Evolutionary conservation across 2,797 vertebrate species (phyloP).

Genomic region (Hephaestus fuliginosus): DNA sequence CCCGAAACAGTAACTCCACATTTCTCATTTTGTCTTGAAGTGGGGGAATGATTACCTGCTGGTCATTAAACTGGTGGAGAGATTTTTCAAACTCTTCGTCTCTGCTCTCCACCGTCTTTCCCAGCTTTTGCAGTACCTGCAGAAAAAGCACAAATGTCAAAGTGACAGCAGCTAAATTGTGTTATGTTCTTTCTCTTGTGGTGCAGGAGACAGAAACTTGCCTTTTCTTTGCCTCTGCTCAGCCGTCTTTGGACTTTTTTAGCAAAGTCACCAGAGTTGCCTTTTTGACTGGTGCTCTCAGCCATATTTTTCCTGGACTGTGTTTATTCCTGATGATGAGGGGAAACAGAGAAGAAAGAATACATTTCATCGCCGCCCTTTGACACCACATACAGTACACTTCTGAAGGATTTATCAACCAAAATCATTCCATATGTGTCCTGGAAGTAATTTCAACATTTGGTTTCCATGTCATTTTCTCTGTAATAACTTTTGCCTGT

Average conservation of each 20-base stretch:
- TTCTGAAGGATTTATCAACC: background rate
- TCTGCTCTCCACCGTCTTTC: slow-evolving; percentile 92
- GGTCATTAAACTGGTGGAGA: slow-evolving; percentile 87
- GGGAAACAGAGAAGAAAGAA: slow-evolving; percentile 8
- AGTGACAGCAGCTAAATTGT: background rate
- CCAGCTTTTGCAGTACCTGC: slow-evolving; percentile 94
- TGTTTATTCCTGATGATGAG: slow-evolving; percentile 46
- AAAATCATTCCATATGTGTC: background rate
- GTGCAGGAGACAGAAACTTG: slow-evolving; percentile 62
- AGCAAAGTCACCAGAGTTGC: slow-evolving; percentile 89
- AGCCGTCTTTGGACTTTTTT: slow-evolving; percentile 93
- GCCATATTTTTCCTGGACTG: slow-evolving; percentile 58
- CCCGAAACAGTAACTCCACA: background rate
- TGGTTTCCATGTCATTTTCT: background rate
- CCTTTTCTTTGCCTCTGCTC: slow-evolving; percentile 96
- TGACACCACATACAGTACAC: background rate
- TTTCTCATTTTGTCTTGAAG: background rate
- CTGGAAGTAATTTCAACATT: background rate
- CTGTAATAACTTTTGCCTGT: background rate
- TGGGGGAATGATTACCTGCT: slow-evolving; percentile 87
- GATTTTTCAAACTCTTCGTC: slow-evolving; percentile 91
- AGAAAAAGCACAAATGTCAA: slow-evolving; percentile 21
- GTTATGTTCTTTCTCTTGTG: background rate
- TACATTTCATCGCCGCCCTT: background rate
- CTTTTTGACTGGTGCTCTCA: slow-evolving; percentile 78